Conservation (phyloP, 2,888 invertebrate genomes). For the Ormyrus thymus region DNA sequence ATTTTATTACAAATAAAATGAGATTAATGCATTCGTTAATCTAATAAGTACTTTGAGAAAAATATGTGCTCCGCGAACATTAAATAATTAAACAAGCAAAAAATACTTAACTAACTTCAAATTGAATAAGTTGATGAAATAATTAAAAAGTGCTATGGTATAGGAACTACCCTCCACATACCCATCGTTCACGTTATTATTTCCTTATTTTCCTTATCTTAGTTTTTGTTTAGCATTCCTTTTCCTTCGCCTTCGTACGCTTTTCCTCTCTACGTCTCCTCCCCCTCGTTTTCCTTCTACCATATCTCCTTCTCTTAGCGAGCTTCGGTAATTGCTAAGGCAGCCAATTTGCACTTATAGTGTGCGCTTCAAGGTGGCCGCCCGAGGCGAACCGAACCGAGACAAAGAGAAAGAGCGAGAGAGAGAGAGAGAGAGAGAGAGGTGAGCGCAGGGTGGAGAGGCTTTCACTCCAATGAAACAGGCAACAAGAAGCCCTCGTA, state of each 20-base stretch:
- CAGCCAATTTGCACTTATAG: slow-evolving; percentile 53
- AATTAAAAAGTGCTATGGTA: too few species aligned
- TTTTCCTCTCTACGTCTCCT: background rate
- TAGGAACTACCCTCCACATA: too few species aligned
- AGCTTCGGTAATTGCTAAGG: slow-evolving; percentile 49
- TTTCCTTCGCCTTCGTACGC: background rate
- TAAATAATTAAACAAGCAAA: too few species aligned
- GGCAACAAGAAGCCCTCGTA: slow-evolving; percentile 26
- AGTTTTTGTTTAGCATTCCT: background rate
- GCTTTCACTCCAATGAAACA: slow-evolving; percentile 19
- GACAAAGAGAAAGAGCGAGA: background rate
- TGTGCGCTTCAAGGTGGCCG: slow-evolving; percentile 12
- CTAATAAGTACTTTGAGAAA: too few species aligned
- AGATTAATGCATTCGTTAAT: too few species aligned
- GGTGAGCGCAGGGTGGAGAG: background rate
- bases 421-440: background rate
- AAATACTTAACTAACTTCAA: too few species aligned
- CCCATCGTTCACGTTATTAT: too few species aligned
- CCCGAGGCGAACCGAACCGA: slow-evolving; percentile 19
- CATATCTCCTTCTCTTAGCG: background rate
- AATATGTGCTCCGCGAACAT: too few species aligned
- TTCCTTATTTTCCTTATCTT: background rate
- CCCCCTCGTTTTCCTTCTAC: slow-evolving; percentile 8
- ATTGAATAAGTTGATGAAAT: too few species aligned
- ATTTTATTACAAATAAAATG: background rate